Conservation (phyloP, 1,140 invertebrate genomes). For the Eriosoma lanigerum region DNA sequence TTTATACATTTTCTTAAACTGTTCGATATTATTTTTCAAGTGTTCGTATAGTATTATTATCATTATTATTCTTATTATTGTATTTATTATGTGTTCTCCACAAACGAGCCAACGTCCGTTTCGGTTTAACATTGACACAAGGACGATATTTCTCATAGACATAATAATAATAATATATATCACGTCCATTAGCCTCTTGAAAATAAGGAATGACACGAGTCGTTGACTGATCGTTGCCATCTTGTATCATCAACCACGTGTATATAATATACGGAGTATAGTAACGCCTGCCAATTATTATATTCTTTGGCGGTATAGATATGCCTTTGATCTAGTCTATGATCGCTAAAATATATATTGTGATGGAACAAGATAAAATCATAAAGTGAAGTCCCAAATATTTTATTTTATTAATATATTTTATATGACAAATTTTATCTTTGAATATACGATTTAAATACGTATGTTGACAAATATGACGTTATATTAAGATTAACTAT, state of each 20-base stretch:
- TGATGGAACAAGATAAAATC: no score
- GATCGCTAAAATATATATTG: neutral
- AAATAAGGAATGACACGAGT: constrained; percentile 4
- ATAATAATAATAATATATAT: neutral
- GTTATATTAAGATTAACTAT: no score
- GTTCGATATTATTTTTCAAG: neutral
- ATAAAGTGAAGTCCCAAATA: no score
- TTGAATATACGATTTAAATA: no score
- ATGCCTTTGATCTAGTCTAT: neutral
- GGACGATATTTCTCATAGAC: constrained; percentile 14
- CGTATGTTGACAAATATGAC: no score
- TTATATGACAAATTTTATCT: no score
- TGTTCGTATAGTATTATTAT: neutral
- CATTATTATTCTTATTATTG: constrained; percentile 20
- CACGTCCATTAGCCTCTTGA: constrained; percentile 15
- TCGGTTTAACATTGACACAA: constrained; percentile 48
- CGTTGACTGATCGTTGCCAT: constrained; percentile 8
- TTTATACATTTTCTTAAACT: neutral
- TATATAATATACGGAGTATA: neutral
- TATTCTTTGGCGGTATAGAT: neutral
- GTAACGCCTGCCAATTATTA: neutral
- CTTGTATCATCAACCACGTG: neutral
- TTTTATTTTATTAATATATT: no score
- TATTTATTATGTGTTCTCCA: neutral
- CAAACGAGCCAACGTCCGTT: constrained; percentile 43